Percentiles rank a stretch among this genome's conserved stretches.
Conservation (phyloP, 2,797 vertebrate genomes). For the Lacerta bilineata region DNA sequence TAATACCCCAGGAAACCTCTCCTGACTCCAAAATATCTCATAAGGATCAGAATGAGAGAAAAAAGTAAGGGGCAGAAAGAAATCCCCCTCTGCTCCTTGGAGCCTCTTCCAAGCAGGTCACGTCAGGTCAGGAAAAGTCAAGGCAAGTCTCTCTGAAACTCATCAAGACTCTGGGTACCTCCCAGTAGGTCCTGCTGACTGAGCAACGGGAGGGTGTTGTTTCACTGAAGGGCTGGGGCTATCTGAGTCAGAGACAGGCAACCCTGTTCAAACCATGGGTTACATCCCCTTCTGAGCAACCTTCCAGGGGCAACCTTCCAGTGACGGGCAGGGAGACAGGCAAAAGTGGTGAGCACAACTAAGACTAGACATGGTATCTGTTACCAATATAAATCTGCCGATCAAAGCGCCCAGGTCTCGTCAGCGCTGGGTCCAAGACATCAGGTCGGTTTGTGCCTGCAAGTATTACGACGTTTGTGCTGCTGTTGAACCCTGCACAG, state of each 20-base stretch:
- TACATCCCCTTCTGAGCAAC: neutral
- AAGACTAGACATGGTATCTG: neutral
- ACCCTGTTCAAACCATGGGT: too few relatives aligned
- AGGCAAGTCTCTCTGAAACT: too few relatives aligned
- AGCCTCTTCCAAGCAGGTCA: too few relatives aligned
- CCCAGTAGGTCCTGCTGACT: too few relatives aligned
- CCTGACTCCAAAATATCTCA: neutral
- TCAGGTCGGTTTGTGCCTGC: constrained; percentile 85
- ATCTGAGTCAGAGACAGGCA: neutral
- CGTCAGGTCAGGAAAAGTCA: too few relatives aligned
- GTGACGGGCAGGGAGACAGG: too few relatives aligned
- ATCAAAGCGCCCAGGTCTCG: constrained; percentile 86
- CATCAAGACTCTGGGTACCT: too few relatives aligned
- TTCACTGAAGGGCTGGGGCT: neutral
- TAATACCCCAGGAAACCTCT: neutral
- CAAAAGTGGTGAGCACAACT: too few relatives aligned
- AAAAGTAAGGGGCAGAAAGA: neutral
- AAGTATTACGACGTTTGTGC: constrained; percentile 82
- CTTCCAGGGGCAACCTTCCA: too few relatives aligned
- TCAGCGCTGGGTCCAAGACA: constrained; percentile 84
- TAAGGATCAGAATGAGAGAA: neutral
- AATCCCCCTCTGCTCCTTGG: too few relatives aligned
- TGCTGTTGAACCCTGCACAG: constrained; percentile 84
- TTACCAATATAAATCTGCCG: constrained; percentile 85
- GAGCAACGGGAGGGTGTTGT: too few relatives aligned